phyloP scores from a whole-genome alignment of 2,888 invertebrate genomes.

The Idaea dimidiata region DNA sequence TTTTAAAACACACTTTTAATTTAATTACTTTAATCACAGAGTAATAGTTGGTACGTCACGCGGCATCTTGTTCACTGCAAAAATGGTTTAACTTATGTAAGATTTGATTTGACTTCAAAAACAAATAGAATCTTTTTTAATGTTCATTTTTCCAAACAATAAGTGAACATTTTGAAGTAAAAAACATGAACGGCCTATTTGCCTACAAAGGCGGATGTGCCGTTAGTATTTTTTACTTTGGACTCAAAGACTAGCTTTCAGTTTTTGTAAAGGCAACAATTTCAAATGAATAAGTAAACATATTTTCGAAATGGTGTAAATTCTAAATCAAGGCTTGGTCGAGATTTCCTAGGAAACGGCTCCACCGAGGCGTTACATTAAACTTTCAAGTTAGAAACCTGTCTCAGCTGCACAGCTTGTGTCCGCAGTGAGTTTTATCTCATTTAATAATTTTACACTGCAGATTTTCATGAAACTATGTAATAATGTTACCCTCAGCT shows the following conservation, averaged over 20 bases:
- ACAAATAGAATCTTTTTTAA: not conserved
- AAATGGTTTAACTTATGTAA: no score
- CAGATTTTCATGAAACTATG: slow-evolving; percentile 45
- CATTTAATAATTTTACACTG: slow-evolving; percentile 56
- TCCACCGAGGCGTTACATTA: slow-evolving; percentile 58
- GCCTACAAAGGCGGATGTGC: no score
- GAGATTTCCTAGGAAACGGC: slow-evolving; percentile 53
- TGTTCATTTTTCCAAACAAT: not conserved
- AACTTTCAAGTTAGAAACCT: slow-evolving; percentile 58
- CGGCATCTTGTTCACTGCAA: no score
- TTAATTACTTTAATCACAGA: no score
- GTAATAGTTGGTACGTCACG: no score
- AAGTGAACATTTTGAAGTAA: not conserved
- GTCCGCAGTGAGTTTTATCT: slow-evolving; percentile 51
- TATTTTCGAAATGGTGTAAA: slow-evolving; percentile 53
- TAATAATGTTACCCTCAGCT: slow-evolving; percentile 40
- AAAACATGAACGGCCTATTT: not conserved
- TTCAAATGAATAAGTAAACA: slow-evolving; percentile 55
- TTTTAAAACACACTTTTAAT: no score
- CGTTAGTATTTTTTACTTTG: no score
- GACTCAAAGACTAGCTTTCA: no score
- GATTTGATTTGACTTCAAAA: no score
- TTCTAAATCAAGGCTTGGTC: slow-evolving; percentile 57
- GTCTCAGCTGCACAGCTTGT: slow-evolving; percentile 34
- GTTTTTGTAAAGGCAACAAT: slow-evolving; percentile 13